These are phyloP conservation scores for Lemur catta DNA, from an alignment of 2,797 vertebrate genomes.

Conservation along the genomic window DNA sequence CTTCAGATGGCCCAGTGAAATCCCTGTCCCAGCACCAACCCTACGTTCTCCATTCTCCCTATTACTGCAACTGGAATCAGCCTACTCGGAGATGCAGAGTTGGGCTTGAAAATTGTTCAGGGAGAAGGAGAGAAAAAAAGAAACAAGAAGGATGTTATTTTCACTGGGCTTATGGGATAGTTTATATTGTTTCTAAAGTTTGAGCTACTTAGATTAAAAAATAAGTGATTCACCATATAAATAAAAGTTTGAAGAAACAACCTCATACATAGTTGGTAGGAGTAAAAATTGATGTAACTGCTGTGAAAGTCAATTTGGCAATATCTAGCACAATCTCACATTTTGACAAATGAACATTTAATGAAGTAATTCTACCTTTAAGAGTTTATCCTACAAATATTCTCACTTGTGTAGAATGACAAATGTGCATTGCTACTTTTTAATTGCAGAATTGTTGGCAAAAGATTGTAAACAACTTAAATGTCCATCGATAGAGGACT, in stretches of 20 bases:
- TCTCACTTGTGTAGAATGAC: neutral
- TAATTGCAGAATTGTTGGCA: neutral
- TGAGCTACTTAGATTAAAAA: neutral
- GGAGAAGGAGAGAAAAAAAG: neutral
- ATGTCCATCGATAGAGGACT: neutral
- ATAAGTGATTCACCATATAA: neutral
- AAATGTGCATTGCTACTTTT: neutral
- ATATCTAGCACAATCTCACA: neutral
- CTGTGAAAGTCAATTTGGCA: neutral
- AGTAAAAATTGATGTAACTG: neutral
- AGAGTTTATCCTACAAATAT: neutral
- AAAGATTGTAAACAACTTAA: neutral
- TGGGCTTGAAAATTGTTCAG: neutral
- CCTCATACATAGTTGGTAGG: neutral
- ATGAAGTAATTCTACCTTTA: neutral
- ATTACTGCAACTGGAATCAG: conserved; percentile 82
- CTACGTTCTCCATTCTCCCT: conserved; percentile 70
- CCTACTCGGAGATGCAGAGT: conserved; percentile 76
- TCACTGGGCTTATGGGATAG: neutral
- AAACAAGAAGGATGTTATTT: neutral
- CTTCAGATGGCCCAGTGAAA: conserved; percentile 75
- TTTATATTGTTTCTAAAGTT: neutral
- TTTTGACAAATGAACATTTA: neutral
- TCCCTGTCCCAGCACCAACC: conserved; percentile 76
- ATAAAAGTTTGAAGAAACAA: neutral